A percentile compares a stretch with the other conserved stretches of the same genome.
Evolutionary conservation across 2,797 vertebrate genomes (phyloP).

Genomic region (Parauchenoglanis punctatus): DNA sequence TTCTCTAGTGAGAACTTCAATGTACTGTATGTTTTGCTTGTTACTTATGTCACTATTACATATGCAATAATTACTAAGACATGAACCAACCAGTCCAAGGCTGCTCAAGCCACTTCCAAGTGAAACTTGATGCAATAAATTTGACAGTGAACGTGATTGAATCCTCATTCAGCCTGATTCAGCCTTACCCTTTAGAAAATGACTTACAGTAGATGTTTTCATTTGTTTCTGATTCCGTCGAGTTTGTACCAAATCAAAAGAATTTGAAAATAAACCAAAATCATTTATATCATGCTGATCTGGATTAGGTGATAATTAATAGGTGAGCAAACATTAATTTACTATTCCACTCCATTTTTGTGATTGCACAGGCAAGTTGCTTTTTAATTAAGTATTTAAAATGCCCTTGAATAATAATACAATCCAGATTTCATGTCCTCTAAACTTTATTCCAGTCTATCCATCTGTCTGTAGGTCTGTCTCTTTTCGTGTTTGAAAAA

Average conservation of each 20-base stretch:
- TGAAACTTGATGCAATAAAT: neutral
- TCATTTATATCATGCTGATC: neutral
- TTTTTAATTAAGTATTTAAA: neutral
- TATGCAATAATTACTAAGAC: neutral
- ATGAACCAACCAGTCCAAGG: neutral
- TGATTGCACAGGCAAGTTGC: neutral
- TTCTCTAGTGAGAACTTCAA: neutral
- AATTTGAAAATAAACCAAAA: neutral
- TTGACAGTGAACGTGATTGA: neutral
- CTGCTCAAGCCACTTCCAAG: neutral
- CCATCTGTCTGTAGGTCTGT: neutral
- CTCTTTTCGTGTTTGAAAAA: neutral
- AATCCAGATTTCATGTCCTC: neutral
- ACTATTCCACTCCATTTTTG: neutral
- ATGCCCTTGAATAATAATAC: neutral
- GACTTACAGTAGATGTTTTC: conserved; percentile 2
- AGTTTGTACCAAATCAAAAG: neutral
- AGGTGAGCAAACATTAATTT: neutral
- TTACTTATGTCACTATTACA: neutral
- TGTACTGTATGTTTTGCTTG: neutral
- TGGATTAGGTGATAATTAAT: neutral
- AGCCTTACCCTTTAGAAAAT: neutral
- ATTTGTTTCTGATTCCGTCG: neutral
- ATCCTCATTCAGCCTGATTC: neutral
- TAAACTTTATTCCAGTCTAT: neutral